Base-by-base conservation (phyloP, 2,797 vertebrate genomes). In the Psittacula derbiana region DNA sequence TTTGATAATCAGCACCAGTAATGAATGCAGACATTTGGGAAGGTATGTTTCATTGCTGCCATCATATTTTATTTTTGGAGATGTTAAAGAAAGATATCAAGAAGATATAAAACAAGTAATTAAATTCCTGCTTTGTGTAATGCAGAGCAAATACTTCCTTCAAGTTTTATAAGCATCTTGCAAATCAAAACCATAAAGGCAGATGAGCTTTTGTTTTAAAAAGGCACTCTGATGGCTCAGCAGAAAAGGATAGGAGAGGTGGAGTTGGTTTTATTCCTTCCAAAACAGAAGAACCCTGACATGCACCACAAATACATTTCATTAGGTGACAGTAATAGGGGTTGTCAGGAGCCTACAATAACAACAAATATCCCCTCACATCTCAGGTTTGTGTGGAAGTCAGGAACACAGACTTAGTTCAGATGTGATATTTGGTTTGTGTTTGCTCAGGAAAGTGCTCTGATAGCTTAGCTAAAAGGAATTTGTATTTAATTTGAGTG, bases 111-210 rank as follows among this genome's bases (percentile, higher is more conserved):
- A 90, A 5, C 55, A 75, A 92, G 91, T 90, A 91, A 96, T 94
- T 96, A 94, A 95, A 96, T 90, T 81, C 69, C 50, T 88, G 84
- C 30, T 93, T 86, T 81, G 62, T 69, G 52, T 94, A 94, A 95
- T 70, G 86, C 75, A 92, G 84, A 88, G 30, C 75, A 96, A 97
- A 95, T 94, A 93, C 74, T 93, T 96, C 81, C 69, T 79, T 94
- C 10, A 16, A 75, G 50, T 60, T 95, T 95, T 90, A 93, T 43
- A 62, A 65, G 27, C 79, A 81, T 86, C 73, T 94, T 91, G 62
- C 84, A 95, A 94, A 95, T 90, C 86, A 95, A 79, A 95, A 91
- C 73, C 74, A 76, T 89, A 88, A 81, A 95, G 58, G 79, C 74
- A 83, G 72, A 92, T 52, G 57, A 93, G 82, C 60, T 93, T 92